These are phyloP conservation scores for Ceratina australensis DNA, from an alignment of 1,140 invertebrate genomes.

Conservation along the genomic window DNA sequence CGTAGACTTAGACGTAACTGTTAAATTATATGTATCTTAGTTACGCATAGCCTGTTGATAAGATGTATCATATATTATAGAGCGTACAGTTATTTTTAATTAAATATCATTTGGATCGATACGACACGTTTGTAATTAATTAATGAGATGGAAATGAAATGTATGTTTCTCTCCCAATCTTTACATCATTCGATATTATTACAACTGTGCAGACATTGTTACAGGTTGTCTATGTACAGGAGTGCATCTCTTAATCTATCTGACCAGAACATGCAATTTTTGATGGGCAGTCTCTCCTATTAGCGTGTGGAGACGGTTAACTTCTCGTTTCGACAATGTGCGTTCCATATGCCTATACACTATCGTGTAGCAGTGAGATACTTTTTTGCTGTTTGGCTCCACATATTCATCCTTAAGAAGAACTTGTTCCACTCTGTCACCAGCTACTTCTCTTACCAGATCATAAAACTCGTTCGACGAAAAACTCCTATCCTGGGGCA, in stretches of 20 bases:
- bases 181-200: constrained; percentile 54
- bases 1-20: constrained; percentile 64
- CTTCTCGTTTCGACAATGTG: constrained; percentile 92
- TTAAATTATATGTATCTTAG: constrained; percentile 46
- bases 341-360: constrained; percentile 96
- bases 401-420: constrained; percentile 92
- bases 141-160: constrained; percentile 71
- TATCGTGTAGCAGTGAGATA: constrained; percentile 95
- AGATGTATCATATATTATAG: constrained; percentile 49
- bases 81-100: constrained; percentile 62
- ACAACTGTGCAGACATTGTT: constrained; percentile 3
- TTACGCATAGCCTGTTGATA: constrained; percentile 41
- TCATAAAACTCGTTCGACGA: constrained; percentile 96
- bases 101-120: constrained; percentile 67
- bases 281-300: constrained; percentile 84
- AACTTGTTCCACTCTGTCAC: constrained; percentile 96
- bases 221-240: background rate
- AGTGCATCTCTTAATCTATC: background rate
- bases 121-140: constrained; percentile 71
- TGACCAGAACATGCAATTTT: constrained; percentile 86
- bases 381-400: constrained; percentile 90
- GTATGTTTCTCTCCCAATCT: constrained; percentile 56
- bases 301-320: constrained; percentile 90
- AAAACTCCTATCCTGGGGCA: constrained; percentile 86
- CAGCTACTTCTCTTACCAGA: constrained; percentile 91